Conservation (phyloP, 1,140 invertebrate genomes). For the Microplitis demolitor region DNA sequence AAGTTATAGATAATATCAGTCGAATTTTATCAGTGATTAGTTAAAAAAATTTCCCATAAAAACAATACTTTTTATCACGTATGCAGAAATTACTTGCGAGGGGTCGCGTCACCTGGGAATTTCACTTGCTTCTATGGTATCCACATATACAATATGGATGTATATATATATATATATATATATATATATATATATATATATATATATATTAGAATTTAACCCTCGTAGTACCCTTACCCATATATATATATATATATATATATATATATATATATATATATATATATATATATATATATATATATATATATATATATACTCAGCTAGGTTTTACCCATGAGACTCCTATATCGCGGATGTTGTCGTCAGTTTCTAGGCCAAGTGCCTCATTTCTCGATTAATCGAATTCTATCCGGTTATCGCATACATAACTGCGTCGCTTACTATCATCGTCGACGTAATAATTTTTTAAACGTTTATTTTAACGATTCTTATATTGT, state of each 20-base stretch:
- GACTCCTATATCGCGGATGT: slow-evolving; percentile 8
- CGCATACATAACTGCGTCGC: slow-evolving; percentile 1
- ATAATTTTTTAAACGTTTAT: neutral
- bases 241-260: slow-evolving; percentile 19
- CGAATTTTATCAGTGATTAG: too few species aligned
- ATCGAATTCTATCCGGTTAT: slow-evolving; percentile 30
- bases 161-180: neutral
- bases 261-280: too few species aligned
- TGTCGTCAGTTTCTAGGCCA: slow-evolving; percentile 19
- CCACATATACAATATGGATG: neutral
- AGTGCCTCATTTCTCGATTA: slow-evolving; percentile 31
- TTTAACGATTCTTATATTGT: neutral
- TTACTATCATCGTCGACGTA: neutral
- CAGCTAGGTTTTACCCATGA: slow-evolving; percentile 3
- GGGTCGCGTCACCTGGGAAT: neutral
- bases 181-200: neutral
- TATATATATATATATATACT: slow-evolving; percentile 22
- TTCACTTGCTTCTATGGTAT: neutral
- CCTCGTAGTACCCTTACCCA: slow-evolving; percentile 9
- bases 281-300: slow-evolving; percentile 4
- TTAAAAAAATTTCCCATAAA: too few species aligned
- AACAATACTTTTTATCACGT: too few species aligned
- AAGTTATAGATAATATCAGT: too few species aligned
- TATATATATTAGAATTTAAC: slow-evolving; percentile 27
- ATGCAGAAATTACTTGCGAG: too few species aligned